Percentiles rank a stretch among this genome's conserved stretches.
Conservation (phyloP, 2,797 vertebrate genomes). For the Gymnodraco acuticeps region DNA sequence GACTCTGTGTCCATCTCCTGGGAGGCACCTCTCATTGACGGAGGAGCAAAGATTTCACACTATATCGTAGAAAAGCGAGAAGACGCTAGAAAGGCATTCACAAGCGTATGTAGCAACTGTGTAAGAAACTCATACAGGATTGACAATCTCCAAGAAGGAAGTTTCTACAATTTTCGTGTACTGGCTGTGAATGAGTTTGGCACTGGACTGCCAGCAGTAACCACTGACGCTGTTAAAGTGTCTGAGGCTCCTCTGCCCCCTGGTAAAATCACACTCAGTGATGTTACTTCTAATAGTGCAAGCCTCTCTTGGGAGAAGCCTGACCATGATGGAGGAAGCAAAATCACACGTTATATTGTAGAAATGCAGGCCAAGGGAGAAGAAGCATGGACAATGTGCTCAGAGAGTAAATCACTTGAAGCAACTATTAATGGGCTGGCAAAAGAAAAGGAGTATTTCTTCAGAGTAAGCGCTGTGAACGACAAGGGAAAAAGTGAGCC, state of each 20-base stretch:
- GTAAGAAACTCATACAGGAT: slow-evolving; percentile 93
- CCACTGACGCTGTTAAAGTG: slow-evolving; percentile 90
- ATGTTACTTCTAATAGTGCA: slow-evolving; percentile 89
- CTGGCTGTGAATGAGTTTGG: slow-evolving; percentile 96
- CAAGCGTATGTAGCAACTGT: slow-evolving; percentile 93
- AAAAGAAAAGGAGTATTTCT: slow-evolving; percentile 92
- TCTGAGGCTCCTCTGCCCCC: slow-evolving; percentile 93
- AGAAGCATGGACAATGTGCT: slow-evolving; percentile 92
- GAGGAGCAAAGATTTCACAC: slow-evolving; percentile 95
- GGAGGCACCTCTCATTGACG: slow-evolving; percentile 96
- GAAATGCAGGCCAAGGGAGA: slow-evolving; percentile 96
- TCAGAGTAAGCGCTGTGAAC: slow-evolving; percentile 94
- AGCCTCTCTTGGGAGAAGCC: slow-evolving; percentile 97
- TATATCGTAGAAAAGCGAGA: slow-evolving; percentile 97
- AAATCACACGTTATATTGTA: slow-evolving; percentile 93
- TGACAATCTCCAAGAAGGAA: slow-evolving; percentile 93
- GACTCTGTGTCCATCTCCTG: slow-evolving; percentile 93
- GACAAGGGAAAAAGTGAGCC: slow-evolving; percentile 97
- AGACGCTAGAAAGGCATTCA: slow-evolving; percentile 93
- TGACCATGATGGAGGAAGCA: slow-evolving; percentile 96
- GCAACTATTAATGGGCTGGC: slow-evolving; percentile 89
- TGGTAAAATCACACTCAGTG: slow-evolving; percentile 90
- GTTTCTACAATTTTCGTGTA: slow-evolving; percentile 95
- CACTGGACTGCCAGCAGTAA: slow-evolving; percentile 91
- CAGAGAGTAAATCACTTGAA: slow-evolving; percentile 91